Percentiles rank a stretch among this genome's conserved stretches.
Conservation (phyloP, 2,888 invertebrate species). For the Meta bourneti region DNA sequence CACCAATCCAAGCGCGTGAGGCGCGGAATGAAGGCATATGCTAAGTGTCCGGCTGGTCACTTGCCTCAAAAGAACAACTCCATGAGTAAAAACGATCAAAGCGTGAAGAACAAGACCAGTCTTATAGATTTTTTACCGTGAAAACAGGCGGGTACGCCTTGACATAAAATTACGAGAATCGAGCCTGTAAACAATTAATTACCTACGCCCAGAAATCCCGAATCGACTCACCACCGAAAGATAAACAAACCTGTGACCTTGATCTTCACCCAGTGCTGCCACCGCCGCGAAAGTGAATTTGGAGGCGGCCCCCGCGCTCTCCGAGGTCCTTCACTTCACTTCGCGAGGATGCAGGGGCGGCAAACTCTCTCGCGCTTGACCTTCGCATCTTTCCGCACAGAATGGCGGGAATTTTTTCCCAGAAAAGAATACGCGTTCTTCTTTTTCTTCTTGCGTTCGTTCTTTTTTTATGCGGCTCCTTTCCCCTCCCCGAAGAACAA, state of each 20-base stretch:
- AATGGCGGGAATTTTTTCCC: neutral
- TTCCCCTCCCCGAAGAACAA: neutral
- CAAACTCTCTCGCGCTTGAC: neutral
- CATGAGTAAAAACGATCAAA: too few species aligned
- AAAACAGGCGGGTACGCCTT: too few species aligned
- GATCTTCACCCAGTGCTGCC: constrained; percentile 1
- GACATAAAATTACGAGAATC: too few species aligned
- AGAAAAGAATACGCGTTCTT: neutral
- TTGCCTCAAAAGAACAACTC: too few species aligned
- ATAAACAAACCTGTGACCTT: neutral
- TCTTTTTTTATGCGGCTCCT: neutral
- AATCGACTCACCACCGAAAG: neutral
- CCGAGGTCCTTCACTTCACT: neutral
- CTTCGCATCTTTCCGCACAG: neutral
- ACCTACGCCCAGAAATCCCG: neutral
- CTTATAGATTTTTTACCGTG: too few species aligned
- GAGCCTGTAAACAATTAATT: too few species aligned
- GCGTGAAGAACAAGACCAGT: too few species aligned
- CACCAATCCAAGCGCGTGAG: too few species aligned
- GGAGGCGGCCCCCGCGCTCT: neutral
- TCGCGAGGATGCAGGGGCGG: neutral
- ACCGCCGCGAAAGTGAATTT: neutral
- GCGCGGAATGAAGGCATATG: too few species aligned
- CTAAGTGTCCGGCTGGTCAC: too few species aligned
- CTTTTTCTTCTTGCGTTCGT: neutral